These are phyloP conservation scores for Nematolebias whitei DNA, from an alignment of 2,113 vertebrate genomes.

Conservation along the genomic window DNA sequence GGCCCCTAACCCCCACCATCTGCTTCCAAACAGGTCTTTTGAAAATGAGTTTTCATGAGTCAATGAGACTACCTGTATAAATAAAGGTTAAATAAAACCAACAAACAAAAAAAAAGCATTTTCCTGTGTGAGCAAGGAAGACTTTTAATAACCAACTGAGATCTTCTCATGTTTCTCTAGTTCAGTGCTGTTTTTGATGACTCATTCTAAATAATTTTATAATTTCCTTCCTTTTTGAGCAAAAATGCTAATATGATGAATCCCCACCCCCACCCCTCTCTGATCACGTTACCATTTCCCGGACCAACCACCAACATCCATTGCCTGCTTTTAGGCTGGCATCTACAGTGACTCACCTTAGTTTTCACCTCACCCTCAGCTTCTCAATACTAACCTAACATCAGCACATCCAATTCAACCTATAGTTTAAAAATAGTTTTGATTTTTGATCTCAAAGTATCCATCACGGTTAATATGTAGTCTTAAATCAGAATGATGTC, in stretches of 20 bases:
- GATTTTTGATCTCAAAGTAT: background rate
- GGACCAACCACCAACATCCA: background rate
- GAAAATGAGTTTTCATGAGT: no score
- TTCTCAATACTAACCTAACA: background rate
- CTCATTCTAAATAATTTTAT: background rate
- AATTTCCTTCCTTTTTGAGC: background rate
- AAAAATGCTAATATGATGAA: background rate
- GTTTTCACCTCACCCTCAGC: background rate
- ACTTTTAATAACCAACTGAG: no score
- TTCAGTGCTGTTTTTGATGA: background rate
- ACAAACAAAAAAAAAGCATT: no score
- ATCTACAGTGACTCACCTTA: background rate
- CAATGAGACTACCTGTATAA: no score
- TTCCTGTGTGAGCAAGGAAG: no score
- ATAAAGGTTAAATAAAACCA: no score
- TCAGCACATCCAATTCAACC: background rate
- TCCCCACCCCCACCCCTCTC: background rate
- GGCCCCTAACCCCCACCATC: no score
- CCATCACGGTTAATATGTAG: slow-evolving; percentile 5
- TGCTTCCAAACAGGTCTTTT: no score
- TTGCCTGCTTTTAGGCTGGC: background rate
- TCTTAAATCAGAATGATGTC: slow-evolving; percentile 25
- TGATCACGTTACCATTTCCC: background rate
- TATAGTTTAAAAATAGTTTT: background rate
- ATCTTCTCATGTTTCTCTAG: background rate